Evolutionary conservation across 2,113 vertebrate species (phyloP), one percentile per base, ranked within the genome.

Genomic region (Callipepla californica): DNA sequence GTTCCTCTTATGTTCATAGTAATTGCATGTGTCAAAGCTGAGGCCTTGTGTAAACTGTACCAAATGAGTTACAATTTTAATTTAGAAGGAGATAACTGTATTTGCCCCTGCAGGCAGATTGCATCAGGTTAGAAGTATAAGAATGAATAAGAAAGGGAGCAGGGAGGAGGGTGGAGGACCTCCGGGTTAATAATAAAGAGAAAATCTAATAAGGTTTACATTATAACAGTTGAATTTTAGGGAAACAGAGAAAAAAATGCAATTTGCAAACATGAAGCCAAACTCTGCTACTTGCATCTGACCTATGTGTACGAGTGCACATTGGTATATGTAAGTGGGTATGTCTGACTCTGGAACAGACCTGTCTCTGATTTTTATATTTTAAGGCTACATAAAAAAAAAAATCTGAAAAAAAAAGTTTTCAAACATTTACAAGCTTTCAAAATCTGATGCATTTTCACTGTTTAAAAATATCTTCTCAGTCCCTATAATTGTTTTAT

Each of bases 211-310:
- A 98, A 97, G 97, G 96, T 77, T 96, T 92, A 88, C 94, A 87
- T 94, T 92, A 94, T 84, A 94, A 96, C 96, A 87, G 95, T 92
- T 97, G 98, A 97, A 98, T 98, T 98, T 98, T 95, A 74, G 72
- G 42, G 61, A 28, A 40, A 40, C 55, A 62, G 38, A 18, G 23
- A 36, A 94, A 97, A 98, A 98, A 99, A 99, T 98, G 98, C 98
- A 98, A 99, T 99, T 99, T 99, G 98, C 98, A 98, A 98, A 98
- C 98, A 98, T 98, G 97, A 98, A 98, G 97, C 97, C 97, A 97
- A 97, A 98, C 65, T 98, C 98, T 88, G 94, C 88, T 84, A 75
- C 72, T 94, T 89, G 80, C 91, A 65, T 87, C 81, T 1, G 2
- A 26, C 81, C 78, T 36, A 3, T 55, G 48, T 26, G 19, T 85